Base-by-base conservation (phyloP, 1,140 invertebrate species). In the Drosophila quadrilineata region DNA sequence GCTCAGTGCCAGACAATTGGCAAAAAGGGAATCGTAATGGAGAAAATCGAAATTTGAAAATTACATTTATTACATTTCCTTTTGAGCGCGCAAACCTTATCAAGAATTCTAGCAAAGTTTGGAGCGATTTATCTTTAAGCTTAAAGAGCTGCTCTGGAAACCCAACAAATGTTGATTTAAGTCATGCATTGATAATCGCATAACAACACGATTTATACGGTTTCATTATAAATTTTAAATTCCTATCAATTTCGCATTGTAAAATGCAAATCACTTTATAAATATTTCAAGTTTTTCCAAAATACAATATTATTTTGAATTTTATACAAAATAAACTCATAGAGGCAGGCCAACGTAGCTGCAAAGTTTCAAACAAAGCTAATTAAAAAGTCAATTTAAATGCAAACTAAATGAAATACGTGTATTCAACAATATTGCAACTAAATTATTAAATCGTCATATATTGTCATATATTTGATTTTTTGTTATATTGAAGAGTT, bases 321-420 rank as follows among this genome's bases (percentile, higher is more conserved):
- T n/a, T n/a, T n/a, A n/a, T n/a, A 10, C 3, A 31, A 33, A 50
- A 56, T 12, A 22, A 50, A 46, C 52, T 40, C 40, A 53, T 45
- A 72, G 49, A 38, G n/a, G n/a, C 21, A 29, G 41, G n/a, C n/a
- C n/a, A 31, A 0, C 28, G 14, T 9, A 53, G 6, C 35, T 29
- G 14, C 54, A 66, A 76, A 75, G 46, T 75, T 76, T 67, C 67
- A 57, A 71, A 71, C 68, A 67, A 45, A 67, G 53, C 63, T 75
- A 75, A 76, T 76, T 76, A 67, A 71, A 71, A 71, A 71, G 31
- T 21, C 53, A 75, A 71, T 76, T 76, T 76, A 75, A 63, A 68
- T 76, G 74, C 74, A 71, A 68, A 64, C 67, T 71, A 71, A 49
- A 58, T 59, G 48, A 46, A 71, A 59, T 56, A 43, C 45, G 54